Conservation (phyloP, 1,140 invertebrate species). For the Diplogasteroides magnus region DNA sequence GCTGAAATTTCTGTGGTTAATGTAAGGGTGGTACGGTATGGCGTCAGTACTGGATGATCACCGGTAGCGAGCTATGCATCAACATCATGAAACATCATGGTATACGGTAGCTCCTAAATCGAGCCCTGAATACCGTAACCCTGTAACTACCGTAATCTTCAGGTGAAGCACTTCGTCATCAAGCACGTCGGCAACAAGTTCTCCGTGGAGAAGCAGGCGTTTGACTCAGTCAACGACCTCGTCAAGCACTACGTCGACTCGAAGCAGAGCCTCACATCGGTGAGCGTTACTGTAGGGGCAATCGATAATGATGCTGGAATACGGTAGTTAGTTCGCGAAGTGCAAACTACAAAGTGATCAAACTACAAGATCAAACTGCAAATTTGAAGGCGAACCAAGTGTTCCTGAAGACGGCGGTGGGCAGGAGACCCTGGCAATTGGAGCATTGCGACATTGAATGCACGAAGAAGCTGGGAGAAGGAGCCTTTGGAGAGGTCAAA, state of each 20-base stretch:
- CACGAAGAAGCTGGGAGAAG: slow-evolving; percentile 16
- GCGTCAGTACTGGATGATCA: no score
- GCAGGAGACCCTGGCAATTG: slow-evolving; percentile 10
- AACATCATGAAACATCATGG: no score
- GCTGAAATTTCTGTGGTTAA: no score
- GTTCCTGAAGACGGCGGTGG: slow-evolving; percentile 5
- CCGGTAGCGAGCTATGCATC: no score
- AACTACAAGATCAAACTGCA: no score
- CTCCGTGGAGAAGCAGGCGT: slow-evolving; percentile 3
- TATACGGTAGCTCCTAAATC: no score
- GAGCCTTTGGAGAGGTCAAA: slow-evolving; percentile 19
- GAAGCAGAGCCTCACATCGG: slow-evolving; percentile 8
- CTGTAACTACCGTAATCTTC: no score
- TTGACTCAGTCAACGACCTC: slow-evolving; percentile 10
- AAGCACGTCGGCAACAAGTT: slow-evolving; percentile 3
- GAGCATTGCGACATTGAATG: slow-evolving; percentile 12
- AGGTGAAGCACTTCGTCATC: slow-evolving; percentile 7
- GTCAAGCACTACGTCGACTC: slow-evolving; percentile 14
- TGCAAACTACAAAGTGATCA: neutral
- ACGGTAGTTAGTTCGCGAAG: no score
- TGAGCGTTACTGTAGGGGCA: neutral
- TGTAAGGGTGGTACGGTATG: no score
- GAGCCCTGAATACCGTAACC: no score
- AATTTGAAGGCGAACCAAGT: slow-evolving; percentile 2
- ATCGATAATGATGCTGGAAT: neutral